These are phyloP conservation scores for Pachypanchax playfairii DNA, from an alignment of 2,113 vertebrate genomes.

Conservation along the genomic window DNA sequence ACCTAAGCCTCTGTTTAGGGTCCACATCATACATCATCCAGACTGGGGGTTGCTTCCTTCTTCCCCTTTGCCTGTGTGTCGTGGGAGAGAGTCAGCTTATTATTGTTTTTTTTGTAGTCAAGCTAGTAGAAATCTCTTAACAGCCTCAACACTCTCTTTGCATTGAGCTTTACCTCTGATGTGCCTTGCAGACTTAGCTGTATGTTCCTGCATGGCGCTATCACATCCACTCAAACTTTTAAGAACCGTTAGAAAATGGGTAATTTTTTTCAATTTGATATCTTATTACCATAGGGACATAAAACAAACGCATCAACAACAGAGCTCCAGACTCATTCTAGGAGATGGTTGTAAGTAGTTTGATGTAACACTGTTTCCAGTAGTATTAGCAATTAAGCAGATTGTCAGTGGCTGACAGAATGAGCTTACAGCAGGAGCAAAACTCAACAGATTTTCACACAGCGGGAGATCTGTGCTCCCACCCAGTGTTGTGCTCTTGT, in stretches of 20 bases:
- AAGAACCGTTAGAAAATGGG: not conserved
- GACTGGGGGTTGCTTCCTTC: slow-evolving; percentile 36
- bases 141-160: slow-evolving; percentile 50
- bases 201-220: slow-evolving; percentile 34
- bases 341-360: slow-evolving; percentile 32
- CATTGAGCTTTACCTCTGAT: slow-evolving; percentile 41
- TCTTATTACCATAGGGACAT: not conserved
- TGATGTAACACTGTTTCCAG: slow-evolving; percentile 18
- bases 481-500: not conserved
- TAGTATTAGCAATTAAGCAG: slow-evolving; percentile 67
- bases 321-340: slow-evolving; percentile 17
- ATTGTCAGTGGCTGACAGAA: slow-evolving; percentile 52
- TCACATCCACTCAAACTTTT: slow-evolving; percentile 21
- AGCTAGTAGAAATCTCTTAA: slow-evolving; percentile 42
- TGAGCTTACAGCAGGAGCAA: slow-evolving; percentile 51
- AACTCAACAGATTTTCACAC: slow-evolving; percentile 52
- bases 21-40: slow-evolving; percentile 80
- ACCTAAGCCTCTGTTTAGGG: slow-evolving; percentile 55
- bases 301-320: slow-evolving; percentile 8
- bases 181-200: slow-evolving; percentile 37
- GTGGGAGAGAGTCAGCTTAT: slow-evolving; percentile 49
- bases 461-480: slow-evolving; percentile 40
- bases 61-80: slow-evolving; percentile 40
- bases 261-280: not conserved
- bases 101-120: slow-evolving; percentile 14